Conservation (phyloP, 2,113 vertebrate species). For the Amblyopsis rosae region DNA sequence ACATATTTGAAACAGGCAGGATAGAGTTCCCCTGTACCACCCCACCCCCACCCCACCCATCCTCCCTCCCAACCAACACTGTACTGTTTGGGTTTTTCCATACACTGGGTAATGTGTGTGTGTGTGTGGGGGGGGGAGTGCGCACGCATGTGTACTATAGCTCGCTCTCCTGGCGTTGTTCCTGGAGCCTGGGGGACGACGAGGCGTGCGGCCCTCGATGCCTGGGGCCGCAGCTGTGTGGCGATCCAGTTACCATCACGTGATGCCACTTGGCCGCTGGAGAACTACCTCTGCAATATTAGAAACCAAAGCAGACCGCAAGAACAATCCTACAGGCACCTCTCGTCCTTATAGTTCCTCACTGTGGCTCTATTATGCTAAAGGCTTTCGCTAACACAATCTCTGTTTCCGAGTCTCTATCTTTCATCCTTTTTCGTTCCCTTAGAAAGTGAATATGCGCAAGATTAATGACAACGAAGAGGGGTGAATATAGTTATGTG, state of each 20-base stretch:
- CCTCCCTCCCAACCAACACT: constrained; percentile 26
- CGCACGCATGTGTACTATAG: background rate
- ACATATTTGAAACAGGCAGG: constrained; percentile 76
- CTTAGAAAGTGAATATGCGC: constrained; percentile 6
- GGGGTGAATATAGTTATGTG: background rate
- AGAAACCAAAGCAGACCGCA: constrained; percentile 66
- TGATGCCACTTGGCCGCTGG: constrained; percentile 67
- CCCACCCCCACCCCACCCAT: constrained; percentile 30
- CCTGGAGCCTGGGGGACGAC: constrained; percentile 66
- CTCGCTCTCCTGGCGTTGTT: constrained; percentile 50
- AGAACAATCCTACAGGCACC: constrained; percentile 53
- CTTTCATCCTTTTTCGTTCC: background rate
- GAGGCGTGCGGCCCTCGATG: constrained; percentile 30
- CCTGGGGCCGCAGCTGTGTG: constrained; percentile 67
- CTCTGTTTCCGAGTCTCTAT: constrained; percentile 6
- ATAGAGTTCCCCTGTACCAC: constrained; percentile 64
- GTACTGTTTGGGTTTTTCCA: constrained; percentile 67
- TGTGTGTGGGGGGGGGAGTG: constrained; percentile 9
- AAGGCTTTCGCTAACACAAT: background rate
- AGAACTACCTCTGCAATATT: constrained; percentile 74
- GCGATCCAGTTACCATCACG: constrained; percentile 71
- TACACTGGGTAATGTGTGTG: constrained; percentile 15
- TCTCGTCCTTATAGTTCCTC: constrained; percentile 1
- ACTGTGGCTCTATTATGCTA: constrained; percentile 10
- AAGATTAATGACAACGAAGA: background rate